Conservation (phyloP, 2,113 vertebrate species). For the Pontoporia blainvillei region DNA sequence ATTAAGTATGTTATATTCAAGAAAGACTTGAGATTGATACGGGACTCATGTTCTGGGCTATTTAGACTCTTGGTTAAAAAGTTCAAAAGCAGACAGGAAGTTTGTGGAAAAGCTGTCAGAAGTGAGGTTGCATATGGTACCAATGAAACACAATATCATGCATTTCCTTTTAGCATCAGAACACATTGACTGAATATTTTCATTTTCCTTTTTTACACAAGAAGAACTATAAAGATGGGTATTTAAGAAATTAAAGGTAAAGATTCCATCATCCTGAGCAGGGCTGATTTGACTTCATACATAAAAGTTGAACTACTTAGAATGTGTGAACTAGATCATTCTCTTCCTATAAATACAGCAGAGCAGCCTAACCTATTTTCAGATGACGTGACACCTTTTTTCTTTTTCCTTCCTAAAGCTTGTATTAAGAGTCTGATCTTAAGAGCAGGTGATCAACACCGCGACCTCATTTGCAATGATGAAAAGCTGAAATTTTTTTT, state of each 20-base stretch:
- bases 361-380: conserved; percentile 39
- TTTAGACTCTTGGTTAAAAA: not conserved
- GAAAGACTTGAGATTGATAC: not conserved
- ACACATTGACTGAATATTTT: not conserved
- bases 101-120: not conserved
- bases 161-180: not conserved
- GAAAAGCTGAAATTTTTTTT: conserved; percentile 41
- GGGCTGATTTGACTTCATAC: conserved; percentile 17
- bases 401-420: not conserved
- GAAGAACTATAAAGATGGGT: not conserved
- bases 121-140: accelerated
- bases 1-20: not conserved
- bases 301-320: conserved; percentile 37
- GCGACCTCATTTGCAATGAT: conserved; percentile 40
- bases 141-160: accelerated
- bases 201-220: not conserved
- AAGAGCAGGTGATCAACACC: not conserved
- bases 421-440: not conserved
- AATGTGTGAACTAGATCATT: conserved; percentile 40
- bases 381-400: not conserved
- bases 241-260: not conserved
- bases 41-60: not conserved
- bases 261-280: not conserved
- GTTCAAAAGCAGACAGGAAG: not conserved
- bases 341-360: conserved; percentile 63